These are phyloP conservation scores for Nothobranchius furzeri DNA, from an alignment of 2,113 vertebrate genomes.

Conservation along the genomic window DNA sequence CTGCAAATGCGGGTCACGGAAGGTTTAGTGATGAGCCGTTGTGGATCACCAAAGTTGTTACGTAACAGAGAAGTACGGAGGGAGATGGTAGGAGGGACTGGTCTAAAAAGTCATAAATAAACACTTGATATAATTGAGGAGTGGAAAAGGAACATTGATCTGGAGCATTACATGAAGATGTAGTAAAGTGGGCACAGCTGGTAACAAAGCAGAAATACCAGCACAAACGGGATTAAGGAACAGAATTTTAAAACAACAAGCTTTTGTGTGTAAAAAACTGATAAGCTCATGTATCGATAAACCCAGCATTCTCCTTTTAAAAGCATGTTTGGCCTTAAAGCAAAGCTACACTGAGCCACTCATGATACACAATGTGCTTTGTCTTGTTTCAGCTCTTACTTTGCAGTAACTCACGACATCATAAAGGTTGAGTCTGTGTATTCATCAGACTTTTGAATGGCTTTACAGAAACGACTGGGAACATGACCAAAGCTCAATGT, in stretches of 20 bases:
- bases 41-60: constrained; percentile 58
- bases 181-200: constrained; percentile 25
- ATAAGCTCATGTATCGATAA: background rate
- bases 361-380: constrained; percentile 60
- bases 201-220: constrained; percentile 17
- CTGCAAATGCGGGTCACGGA: constrained; percentile 17
- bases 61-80: constrained; percentile 41
- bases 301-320: constrained; percentile 29
- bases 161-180: background rate
- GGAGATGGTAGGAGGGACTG: constrained; percentile 16
- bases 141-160: background rate
- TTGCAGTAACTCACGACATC: background rate
- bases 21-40: constrained; percentile 52
- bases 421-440: constrained; percentile 14
- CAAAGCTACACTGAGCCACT: constrained; percentile 32
- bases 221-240: constrained; percentile 22
- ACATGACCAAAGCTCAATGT: constrained; percentile 18
- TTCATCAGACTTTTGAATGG: constrained; percentile 11
- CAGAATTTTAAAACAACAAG: constrained; percentile 13
- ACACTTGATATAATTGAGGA: constrained; percentile 1
- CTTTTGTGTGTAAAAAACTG: background rate
- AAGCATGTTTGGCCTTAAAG: constrained; percentile 33
- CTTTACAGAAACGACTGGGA: constrained; percentile 19
- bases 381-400: constrained; percentile 27
- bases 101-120: constrained; percentile 20